These are phyloP conservation scores for Apodemus sylvaticus DNA, from an alignment of 2,113 vertebrate genomes.

Conservation along the genomic window DNA sequence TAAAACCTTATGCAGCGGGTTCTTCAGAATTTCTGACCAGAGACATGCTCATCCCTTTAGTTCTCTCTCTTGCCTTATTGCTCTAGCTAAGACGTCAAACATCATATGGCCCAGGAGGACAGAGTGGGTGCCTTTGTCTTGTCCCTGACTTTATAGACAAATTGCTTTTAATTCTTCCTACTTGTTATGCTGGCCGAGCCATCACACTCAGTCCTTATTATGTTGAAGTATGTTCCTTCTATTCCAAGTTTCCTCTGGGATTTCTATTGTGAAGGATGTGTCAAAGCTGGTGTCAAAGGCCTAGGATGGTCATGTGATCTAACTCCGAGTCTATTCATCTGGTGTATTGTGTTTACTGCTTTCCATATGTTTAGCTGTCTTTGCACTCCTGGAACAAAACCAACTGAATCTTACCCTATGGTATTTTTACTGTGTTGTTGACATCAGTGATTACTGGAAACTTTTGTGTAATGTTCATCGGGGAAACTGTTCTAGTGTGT, in stretches of 20 bases:
- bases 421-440: neutral
- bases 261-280: neutral
- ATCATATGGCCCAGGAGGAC: fast-evolving
- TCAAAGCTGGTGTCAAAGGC: neutral
- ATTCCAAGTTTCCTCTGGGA: neutral
- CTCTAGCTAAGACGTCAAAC: neutral
- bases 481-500: neutral
- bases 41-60: neutral
- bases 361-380: neutral
- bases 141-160: neutral
- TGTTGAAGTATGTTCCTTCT: neutral
- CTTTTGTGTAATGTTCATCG: neutral
- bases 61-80: neutral
- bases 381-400: neutral
- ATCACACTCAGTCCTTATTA: neutral
- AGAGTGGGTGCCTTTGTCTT: neutral
- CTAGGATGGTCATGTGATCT: neutral
- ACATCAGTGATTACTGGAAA: neutral
- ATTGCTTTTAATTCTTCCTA: neutral
- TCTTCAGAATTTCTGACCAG: neutral
- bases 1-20: neutral
- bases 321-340: neutral
- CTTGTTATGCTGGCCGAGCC: neutral
- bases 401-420: neutral
- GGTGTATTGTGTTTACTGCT: neutral